Evolutionary conservation across 2,888 invertebrate species (phyloP).

Genomic region (Synanthedon formicaeformis): DNA sequence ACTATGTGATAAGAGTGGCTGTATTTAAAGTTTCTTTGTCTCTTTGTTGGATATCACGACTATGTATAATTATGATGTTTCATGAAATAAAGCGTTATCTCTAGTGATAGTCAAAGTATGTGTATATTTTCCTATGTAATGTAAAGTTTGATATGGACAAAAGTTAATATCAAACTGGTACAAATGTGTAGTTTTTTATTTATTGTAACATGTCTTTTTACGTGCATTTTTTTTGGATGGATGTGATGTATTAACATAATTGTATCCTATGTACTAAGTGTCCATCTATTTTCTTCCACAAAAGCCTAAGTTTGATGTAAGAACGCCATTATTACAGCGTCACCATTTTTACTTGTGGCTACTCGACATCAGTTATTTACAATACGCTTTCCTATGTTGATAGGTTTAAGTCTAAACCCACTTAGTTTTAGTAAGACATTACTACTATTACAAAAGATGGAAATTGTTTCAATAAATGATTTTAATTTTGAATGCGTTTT

Average conservation of each 20-base stretch:
- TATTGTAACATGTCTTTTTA: slow-evolving; percentile 33
- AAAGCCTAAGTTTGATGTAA: slow-evolving; percentile 35
- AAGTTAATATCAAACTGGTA: slow-evolving; percentile 57
- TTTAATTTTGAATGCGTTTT: slow-evolving; percentile 44
- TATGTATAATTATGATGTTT: slow-evolving; percentile 1
- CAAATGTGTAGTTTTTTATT: slow-evolving; percentile 26
- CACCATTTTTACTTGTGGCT: slow-evolving; percentile 48
- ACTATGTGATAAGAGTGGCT: slow-evolving; percentile 70
- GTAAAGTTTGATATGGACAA: slow-evolving; percentile 22
- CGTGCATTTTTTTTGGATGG: slow-evolving; percentile 41
- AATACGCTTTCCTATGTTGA: slow-evolving; percentile 54
- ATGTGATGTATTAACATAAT: slow-evolving; percentile 31
- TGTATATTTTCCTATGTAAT: slow-evolving; percentile 30
- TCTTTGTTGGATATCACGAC: slow-evolving; percentile 29
- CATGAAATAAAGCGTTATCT: slow-evolving; percentile 6
- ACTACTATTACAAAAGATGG: slow-evolving; percentile 54
- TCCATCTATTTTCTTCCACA: slow-evolving; percentile 25
- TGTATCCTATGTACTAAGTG: slow-evolving; percentile 20
- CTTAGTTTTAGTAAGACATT: slow-evolving; percentile 56
- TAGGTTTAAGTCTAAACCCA: slow-evolving; percentile 47
- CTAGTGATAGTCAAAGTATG: slow-evolving; percentile 4
- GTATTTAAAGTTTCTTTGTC: slow-evolving; percentile 43
- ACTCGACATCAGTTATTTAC: slow-evolving; percentile 30
- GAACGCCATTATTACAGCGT: no score
- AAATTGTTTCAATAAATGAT: slow-evolving; percentile 68